Base-by-base conservation (phyloP, 2,888 invertebrate species). In the Hirtodrosophila alboralis region DNA sequence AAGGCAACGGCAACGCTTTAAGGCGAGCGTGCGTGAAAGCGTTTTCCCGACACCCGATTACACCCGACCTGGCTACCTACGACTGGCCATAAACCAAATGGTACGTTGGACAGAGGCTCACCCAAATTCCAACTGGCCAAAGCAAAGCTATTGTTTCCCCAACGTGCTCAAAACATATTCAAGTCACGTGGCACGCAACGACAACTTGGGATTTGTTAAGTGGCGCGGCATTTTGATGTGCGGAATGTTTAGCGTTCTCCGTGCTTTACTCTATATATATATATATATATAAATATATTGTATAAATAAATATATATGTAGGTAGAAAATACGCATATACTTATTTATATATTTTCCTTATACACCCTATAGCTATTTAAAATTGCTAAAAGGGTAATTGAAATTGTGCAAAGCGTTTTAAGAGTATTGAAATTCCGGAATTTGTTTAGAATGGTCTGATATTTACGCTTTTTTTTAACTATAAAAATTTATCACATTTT, bases 181-280 rank as follows among this genome's bases (percentile, higher is more conserved):
- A 49, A 80, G 86, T 81, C 81, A 81, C 81, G 81, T 81, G 69
- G 84, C 81, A 81, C 81, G 81, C 84, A 85, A 86, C 86, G 81
- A 81, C 80, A 81, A 81, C 80, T 86, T 84, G 81, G 84, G 80
- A 81, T 86, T 81, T 81, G 80, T 81, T 86, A 84, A 80, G 86
- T 86, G 79, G 79, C 84, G 73, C 76, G 56, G 64, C 68, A 59
- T 71, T 73, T 80, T 74, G 61, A 76, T 76, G 84, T 75, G 59
- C 72, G 66, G 73, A 64, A 79, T 83, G 83, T 65, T 66, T 75
- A 73, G 59, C 61, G 44, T 21, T 31, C 34, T 56, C 48, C 21
- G 13, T 53, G 23, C 27, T 36, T 18, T 28, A 16, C 36, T 33
- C 9, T 21, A 14, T 21, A 18, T 7, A 7, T 28, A 12, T 18